Base-by-base conservation (phyloP, 2,888 invertebrate genomes). In the Zygothrica quintamaculata region DNA sequence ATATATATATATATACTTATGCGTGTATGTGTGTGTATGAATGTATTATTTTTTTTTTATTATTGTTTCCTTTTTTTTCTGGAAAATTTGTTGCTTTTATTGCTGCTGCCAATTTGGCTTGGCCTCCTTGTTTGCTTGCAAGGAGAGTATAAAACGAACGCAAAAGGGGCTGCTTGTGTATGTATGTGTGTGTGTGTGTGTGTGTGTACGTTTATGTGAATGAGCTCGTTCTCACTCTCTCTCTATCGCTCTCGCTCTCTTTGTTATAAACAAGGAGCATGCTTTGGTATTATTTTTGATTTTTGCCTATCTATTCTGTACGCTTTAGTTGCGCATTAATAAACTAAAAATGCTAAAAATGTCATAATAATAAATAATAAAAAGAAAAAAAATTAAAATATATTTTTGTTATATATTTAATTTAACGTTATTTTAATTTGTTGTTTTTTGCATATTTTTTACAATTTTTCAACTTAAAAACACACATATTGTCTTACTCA, bases 61-160 rank as follows among this genome's bases (percentile, higher is more conserved):
- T 78, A 53, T 69, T 71, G 59, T 47, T 78, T 71, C 65, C 67
- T 56, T 72, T 76, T 56, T 72, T 76, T 75, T 44, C 62, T 72
- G 60, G 62, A 60, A 74, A 76, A 78, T 76, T 76, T 77, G 57
- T 58, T 72, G 67, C 74, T 71, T 78, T 80, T 79, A 48, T 80
- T 77, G 59, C 57, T 61, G 37, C 42, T 74, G 69, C 68, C 74
- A 73, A 73, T 69, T 74, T 74, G 47, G 64, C 65, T 53, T 71
- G 29, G 33, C 13, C 58, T 42, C 37, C 53, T 55, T 53, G 42
- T 33, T 9, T 34, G 9, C 12, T 1, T 29, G 33, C 12, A 8
- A 33, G 39, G 39, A 52, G 43, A 7, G 31, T 33, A 12, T 26
- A 34, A 39, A 37, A 25, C 8, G 13, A 26, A 3, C 26, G 22